Evolutionary conservation across 2,113 vertebrate genomes (phyloP).

Genomic region (Mionectes macconnelli): DNA sequence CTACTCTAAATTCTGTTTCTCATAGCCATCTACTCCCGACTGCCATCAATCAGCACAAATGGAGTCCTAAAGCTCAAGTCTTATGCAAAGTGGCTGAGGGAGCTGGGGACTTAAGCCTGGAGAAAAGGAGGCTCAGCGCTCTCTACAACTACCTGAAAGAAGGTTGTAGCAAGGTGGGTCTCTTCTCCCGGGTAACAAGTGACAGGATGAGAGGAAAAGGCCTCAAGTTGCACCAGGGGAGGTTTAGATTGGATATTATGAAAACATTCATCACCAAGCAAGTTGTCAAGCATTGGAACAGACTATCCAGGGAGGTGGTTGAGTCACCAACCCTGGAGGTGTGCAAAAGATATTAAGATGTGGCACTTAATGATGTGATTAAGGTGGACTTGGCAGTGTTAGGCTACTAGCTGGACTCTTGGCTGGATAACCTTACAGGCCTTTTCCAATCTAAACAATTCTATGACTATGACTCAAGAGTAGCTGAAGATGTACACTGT

Average conservation of each 20-base stretch:
- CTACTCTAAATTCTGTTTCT: not conserved
- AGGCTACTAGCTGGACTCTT: too few species aligned
- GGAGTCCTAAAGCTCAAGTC: not conserved
- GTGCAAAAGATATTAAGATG: not conserved
- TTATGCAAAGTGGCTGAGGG: fast-evolving
- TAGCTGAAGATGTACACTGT: not conserved
- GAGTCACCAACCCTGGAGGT: not conserved
- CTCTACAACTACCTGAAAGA: not conserved
- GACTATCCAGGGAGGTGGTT: not conserved
- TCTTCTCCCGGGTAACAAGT: not conserved
- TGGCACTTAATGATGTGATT: not conserved
- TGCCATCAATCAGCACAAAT: not conserved
- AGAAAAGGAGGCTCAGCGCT: not conserved
- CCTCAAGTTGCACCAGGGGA: not conserved
- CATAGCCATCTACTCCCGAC: not conserved
- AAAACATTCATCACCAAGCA: not conserved
- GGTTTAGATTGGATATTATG: not conserved
- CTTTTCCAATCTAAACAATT: not conserved
- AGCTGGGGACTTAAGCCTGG: not conserved
- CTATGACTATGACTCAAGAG: not conserved
- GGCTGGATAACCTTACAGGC: not conserved
- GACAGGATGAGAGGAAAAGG: not conserved
- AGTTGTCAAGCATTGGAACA: not conserved
- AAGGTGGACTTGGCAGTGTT: not conserved
- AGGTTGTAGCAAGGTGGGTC: fast-evolving